Base-by-base conservation (phyloP, 2,888 invertebrate genomes). In the Hermodice carunculata region DNA sequence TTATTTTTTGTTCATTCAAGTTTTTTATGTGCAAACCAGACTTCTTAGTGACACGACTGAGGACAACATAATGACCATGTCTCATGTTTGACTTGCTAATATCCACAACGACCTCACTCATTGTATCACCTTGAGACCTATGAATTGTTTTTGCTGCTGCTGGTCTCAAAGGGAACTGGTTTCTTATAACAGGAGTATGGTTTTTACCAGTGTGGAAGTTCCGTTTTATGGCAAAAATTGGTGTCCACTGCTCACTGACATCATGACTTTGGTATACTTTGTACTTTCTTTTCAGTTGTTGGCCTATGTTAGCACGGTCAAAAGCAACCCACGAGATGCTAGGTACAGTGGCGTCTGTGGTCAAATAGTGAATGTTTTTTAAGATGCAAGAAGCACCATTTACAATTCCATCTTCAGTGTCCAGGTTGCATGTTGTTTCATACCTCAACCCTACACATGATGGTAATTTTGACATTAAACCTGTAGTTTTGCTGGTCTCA, bases 101-200 rank as follows among this genome's bases (percentile, higher is more conserved):
- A 4, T 4, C 6, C n/a, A 44, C 44, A 5, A 49, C 51, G 5
- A 49, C 51, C 4, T 24, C n/a, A 49, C 5, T 6, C 51, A 49
- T 22, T 14, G 53, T 53, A 32, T 53, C 53, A 3, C 53, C 53
- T 53, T 53, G 53, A 14, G 53, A 28, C 17, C 31, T 29, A 37
- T 53, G 53, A 17, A 53, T 32, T 6, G 53, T 53, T 19, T 53
- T 53, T 8, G 53, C 53, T 17, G 53, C 19, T 24, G 53, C 53
- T 4, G 53, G 53, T 4, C 53, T 17, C 24, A 53, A 32, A n/a
- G 53, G 53, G 34, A 53, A 53, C 34, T 53, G 53, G 5, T 22
- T 19, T 5, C 34, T 31, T 4, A 11, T 5, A 11, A 53, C 31
- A 22, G 11, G 5, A 17, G 19, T n/a, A 11, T 4, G 5, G 4